Evolutionary conservation across 2,888 invertebrate species (phyloP), one percentile per base, ranked within the genome.

Genomic region (Ochropleura plecta): DNA sequence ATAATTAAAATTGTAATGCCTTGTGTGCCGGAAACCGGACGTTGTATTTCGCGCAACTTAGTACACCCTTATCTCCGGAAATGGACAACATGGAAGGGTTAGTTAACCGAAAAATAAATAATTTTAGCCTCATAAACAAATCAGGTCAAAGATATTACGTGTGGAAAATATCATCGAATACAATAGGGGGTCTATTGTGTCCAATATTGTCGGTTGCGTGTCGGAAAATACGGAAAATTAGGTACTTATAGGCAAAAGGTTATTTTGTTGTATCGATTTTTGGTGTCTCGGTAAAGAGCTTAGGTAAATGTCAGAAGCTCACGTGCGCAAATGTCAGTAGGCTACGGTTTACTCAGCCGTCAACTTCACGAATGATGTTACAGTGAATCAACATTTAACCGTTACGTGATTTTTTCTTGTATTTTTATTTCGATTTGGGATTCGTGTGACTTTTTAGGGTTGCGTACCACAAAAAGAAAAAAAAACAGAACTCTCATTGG

Each of bases 291-390:
- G 88, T 87, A 88, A 85, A 85, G 78, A 75, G 81, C 74, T 76
- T 70, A 88, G 84, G 88, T 87, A 94, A 95, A 95, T 95, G 94
- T 92, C 95, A 94, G 88, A 81, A 87, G 83, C 83, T 91, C 93
- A 94, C 93, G 93, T 94, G 94, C 89, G 73, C 78, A 93, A 95
- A 95, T 95, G 94, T 91, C 95, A 95, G 89, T 30, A 70, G 76
- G 83, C 86, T 62, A 70, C 65, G 59, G 70, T 69, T 79, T 79
- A 65, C 60, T 42, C 48, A 68, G 59, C 78, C 69, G 66, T 81
- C 82, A 71, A 70, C 68, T 65, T 77, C 76, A 83, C 84, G 78
- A 78, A 82, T 78, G 87, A 87, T 87, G 82, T 73, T 85, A 82
- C 75, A 70, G 65, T 77, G 72, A 75, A 70, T 75, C 76, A 84